Conservation (phyloP, 2,888 invertebrate species). For the Xestia xanthographa region DNA sequence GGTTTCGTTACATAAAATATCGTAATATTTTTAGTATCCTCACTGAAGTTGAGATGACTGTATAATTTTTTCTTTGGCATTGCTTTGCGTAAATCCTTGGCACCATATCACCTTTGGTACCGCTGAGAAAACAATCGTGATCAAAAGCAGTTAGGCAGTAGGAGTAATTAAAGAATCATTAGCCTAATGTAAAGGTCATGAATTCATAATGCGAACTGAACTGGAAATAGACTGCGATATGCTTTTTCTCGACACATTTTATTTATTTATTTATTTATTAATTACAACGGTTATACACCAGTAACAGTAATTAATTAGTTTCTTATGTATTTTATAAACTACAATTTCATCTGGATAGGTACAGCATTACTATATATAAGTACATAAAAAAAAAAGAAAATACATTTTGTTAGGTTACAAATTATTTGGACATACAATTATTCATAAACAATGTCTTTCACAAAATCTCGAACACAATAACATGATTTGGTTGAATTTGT, state of each 20-base stretch:
- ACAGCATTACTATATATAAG: too few relatives aligned
- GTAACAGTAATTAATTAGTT: too few relatives aligned
- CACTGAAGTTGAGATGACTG: neutral
- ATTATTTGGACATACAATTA: too few relatives aligned
- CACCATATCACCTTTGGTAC: slow-evolving; percentile 50
- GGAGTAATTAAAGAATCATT: slow-evolving; percentile 51
- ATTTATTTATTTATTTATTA: too few relatives aligned
- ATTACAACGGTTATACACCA: too few relatives aligned
- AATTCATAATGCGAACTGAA: slow-evolving; percentile 32
- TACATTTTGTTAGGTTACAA: too few relatives aligned
- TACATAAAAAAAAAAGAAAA: too few relatives aligned
- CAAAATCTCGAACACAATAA: too few relatives aligned
- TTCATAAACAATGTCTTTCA: too few relatives aligned
- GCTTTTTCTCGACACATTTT: neutral
- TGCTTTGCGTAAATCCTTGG: slow-evolving; percentile 8
- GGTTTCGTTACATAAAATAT: neutral
- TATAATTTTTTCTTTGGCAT: slow-evolving; percentile 10
- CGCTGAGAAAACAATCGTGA: slow-evolving; percentile 44
- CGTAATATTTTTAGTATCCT: slow-evolving; percentile 11
- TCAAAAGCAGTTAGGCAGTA: slow-evolving; percentile 15
- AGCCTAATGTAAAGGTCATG: slow-evolving; percentile 30
- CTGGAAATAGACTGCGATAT: slow-evolving; percentile 10
- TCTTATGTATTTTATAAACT: too few relatives aligned
- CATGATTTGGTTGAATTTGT: too few relatives aligned
- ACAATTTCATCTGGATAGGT: too few relatives aligned